These are phyloP conservation scores for Aleiodes leptofemur DNA, from an alignment of 2,888 invertebrate species.

Conservation along the genomic window DNA sequence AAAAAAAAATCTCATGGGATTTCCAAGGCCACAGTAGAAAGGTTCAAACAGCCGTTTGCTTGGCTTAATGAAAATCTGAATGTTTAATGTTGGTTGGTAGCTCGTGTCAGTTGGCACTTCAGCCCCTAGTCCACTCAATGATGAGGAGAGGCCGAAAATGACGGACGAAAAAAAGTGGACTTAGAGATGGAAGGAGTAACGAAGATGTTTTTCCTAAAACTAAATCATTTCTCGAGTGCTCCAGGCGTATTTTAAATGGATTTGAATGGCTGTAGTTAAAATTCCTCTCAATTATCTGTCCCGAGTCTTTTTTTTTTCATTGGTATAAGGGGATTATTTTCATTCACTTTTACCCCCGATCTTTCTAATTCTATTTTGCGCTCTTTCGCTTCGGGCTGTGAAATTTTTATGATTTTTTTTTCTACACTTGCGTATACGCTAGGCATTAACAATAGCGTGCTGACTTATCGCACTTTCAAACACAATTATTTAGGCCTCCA, in stretches of 20 bases:
- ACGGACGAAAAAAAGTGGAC: background rate
- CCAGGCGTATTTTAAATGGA: constrained; percentile 7
- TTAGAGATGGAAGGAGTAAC: constrained; percentile 31
- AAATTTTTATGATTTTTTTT: constrained; percentile 40
- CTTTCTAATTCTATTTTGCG: background rate
- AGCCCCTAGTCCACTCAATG: background rate
- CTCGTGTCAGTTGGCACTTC: constrained; percentile 28
- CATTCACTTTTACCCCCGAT: constrained; percentile 5
- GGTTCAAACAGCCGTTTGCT: constrained; percentile 54
- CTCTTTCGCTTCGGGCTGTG: constrained; percentile 24
- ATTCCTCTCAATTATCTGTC: constrained; percentile 23
- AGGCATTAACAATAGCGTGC: constrained; percentile 10
- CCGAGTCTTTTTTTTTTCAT: background rate
- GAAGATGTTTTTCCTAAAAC: constrained; percentile 34
- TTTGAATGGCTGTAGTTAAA: constrained; percentile 23
- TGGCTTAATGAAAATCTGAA: constrained; percentile 67
- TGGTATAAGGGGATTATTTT: too few species aligned
- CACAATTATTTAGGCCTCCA: background rate
- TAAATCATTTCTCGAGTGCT: constrained; percentile 39
- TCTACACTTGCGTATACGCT: too few species aligned
- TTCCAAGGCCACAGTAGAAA: constrained; percentile 12
- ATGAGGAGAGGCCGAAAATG: constrained; percentile 9
- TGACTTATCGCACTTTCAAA: constrained; percentile 14
- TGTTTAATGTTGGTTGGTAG: constrained; percentile 58
- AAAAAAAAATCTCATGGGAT: constrained; percentile 16